These are phyloP conservation scores for Eudorcas thomsonii DNA, from an alignment of 2,113 vertebrate genomes.

Conservation along the genomic window DNA sequence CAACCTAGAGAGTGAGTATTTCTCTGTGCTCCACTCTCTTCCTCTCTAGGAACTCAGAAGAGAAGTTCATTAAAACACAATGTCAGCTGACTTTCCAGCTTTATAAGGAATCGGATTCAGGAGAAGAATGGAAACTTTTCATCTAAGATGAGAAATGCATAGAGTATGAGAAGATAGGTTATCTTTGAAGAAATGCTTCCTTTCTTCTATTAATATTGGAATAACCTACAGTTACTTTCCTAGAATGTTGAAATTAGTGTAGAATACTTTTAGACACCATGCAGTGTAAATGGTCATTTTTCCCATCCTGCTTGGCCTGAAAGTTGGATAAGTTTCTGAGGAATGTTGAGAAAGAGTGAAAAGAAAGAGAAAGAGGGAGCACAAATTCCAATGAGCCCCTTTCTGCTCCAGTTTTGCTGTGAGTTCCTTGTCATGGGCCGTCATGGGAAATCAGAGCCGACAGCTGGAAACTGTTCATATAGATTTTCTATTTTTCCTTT, in stretches of 20 bases:
- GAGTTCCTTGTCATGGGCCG: slow-evolving; percentile 29
- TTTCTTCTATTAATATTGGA: not conserved
- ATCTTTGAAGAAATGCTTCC: not conserved
- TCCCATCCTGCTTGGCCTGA: not conserved
- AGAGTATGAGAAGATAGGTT: not conserved
- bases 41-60: not conserved
- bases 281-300: not conserved
- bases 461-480: slow-evolving; percentile 79
- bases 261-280: not conserved
- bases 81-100: not conserved
- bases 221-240: not conserved
- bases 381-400: slow-evolving; percentile 48
- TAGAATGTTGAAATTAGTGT: not conserved
- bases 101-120: not conserved
- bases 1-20: not conserved
- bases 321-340: slow-evolving; percentile 4
- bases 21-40: not conserved
- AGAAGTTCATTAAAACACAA: not conserved
- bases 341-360: slow-evolving; percentile 20
- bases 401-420: not conserved
- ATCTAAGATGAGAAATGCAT: not conserved
- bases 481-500: slow-evolving; percentile 79
- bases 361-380: slow-evolving; percentile 45
- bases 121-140: slow-evolving; percentile 13
- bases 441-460: slow-evolving; percentile 75